Conservation (phyloP, 1,140 invertebrate genomes). For the Leguminivora glycinivorella region DNA sequence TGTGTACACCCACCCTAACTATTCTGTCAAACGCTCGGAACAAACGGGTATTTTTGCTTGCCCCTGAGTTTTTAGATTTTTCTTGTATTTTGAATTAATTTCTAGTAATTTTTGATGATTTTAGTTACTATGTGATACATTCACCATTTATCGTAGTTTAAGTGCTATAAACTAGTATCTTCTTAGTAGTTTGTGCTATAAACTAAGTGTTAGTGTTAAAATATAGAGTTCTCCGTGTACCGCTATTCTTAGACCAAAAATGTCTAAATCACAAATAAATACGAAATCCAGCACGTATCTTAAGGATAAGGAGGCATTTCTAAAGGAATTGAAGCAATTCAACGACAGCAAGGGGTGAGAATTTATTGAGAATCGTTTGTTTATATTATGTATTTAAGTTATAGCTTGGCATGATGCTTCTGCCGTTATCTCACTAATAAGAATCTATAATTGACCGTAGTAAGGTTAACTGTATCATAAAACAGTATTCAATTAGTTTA, state of each 20-base stretch:
- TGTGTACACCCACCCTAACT: slow-evolving; percentile 10
- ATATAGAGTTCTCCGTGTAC: slow-evolving; percentile 14
- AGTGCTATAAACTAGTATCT: neutral
- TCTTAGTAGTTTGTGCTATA: no score
- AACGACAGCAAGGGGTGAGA: slow-evolving; percentile 91
- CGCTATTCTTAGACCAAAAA: slow-evolving; percentile 41
- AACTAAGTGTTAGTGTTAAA: slow-evolving; percentile 3
- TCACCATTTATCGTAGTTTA: neutral
- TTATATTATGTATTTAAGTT: slow-evolving; percentile 13
- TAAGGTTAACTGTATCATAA: neutral
- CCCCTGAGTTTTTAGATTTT: neutral
- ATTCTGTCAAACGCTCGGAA: slow-evolving; percentile 11
- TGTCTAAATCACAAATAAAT: slow-evolving; percentile 75
- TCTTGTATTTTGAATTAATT: slow-evolving; percentile 32
- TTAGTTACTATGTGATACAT: slow-evolving; percentile 33
- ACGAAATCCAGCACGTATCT: slow-evolving; percentile 66
- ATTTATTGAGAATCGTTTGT: slow-evolving; percentile 12
- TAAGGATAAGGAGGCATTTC: slow-evolving; percentile 85
- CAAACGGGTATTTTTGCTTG: slow-evolving; percentile 16
- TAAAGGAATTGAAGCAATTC: slow-evolving; percentile 89
- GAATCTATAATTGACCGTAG: neutral
- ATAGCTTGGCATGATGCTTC: slow-evolving; percentile 8
- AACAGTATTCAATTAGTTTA: neutral
- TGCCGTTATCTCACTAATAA: neutral
- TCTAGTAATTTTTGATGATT: slow-evolving; percentile 27